Evolutionary conservation across 2,797 vertebrate species (phyloP).

Genomic region (Gallirallus australis): DNA sequence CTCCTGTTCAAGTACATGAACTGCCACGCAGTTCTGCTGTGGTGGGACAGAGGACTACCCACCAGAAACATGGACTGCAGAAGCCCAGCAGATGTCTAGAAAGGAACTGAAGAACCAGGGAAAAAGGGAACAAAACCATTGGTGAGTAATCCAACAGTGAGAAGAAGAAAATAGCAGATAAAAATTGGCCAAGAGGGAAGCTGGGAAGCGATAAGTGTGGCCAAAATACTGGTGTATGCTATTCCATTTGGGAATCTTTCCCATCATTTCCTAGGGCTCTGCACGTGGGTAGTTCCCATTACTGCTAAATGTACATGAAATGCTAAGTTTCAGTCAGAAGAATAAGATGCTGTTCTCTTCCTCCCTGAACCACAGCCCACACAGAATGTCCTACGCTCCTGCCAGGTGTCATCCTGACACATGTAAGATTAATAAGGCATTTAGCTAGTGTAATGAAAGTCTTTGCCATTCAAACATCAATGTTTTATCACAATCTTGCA

Average conservation of each 20-base stretch:
- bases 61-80: not conserved
- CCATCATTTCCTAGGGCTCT: not conserved
- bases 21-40: not conserved
- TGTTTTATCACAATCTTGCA: not conserved
- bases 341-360: not conserved
- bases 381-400: not conserved
- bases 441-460: not conserved
- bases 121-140: not conserved
- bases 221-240: not conserved
- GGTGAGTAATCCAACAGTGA: not conserved
- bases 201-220: not conserved
- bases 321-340: not conserved
- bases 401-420: not conserved
- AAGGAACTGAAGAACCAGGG: not conserved
- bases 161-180: not conserved
- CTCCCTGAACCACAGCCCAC: not conserved
- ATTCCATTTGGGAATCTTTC: not conserved
- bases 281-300: not conserved
- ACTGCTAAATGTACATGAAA: not conserved
- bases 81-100: not conserved
- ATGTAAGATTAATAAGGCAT: conserved; percentile 34
- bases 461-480: not conserved
- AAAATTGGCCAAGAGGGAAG: not conserved
- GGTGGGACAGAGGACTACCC: not conserved
- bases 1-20: not conserved